Evolutionary conservation across 2,888 invertebrate species (phyloP), one percentile per base, ranked within the genome.

Genomic region (Seira ritae): DNA sequence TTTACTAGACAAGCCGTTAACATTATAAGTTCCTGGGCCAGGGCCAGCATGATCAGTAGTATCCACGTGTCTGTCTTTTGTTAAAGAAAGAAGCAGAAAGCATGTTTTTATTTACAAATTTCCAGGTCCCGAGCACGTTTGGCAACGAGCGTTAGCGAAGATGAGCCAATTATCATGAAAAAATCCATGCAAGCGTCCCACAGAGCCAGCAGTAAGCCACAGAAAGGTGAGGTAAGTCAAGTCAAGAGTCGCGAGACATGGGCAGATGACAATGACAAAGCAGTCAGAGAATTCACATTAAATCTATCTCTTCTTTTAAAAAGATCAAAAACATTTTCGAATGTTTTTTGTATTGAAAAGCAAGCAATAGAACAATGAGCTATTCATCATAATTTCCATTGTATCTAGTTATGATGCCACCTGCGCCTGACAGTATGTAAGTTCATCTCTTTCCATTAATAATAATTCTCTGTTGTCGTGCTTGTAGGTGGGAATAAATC

Each of bases 1-100:
- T 94, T 95, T 97, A 65, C 95, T 93, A 77, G 95, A 95, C 90
- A 97, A 93, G 84, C 96, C 96, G 87, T 95, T 94, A 68, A 97
- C 95, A 90, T 97, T 96, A 91, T 97, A 97, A 86, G 95, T 94
- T n/a, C 96, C 96, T 17, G 97, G 97, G 20, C 97, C 97, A 0
- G 97, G 97, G 37, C 97, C 96, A 66, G 93, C 92, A 88, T 93
- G 94, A 79, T 92, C 91, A 75, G 91, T 91, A 88, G 92, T 92
- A 42, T 90, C 90, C 55, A 91, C 90, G 86, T 92, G 92, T 81
- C 92, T 92, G 70, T 74, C 75, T 78, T 65, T 78, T 67, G 75
- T 65, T 55, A 60, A 22, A 10, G 15, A 37, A 80, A 80, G 70
- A 50, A 50, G 3, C 50, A 3, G 6, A 50, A n/a, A 50, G 50